phyloP scores from a whole-genome alignment of 2,113 vertebrate genomes.

The Acinonyx jubatus region DNA sequence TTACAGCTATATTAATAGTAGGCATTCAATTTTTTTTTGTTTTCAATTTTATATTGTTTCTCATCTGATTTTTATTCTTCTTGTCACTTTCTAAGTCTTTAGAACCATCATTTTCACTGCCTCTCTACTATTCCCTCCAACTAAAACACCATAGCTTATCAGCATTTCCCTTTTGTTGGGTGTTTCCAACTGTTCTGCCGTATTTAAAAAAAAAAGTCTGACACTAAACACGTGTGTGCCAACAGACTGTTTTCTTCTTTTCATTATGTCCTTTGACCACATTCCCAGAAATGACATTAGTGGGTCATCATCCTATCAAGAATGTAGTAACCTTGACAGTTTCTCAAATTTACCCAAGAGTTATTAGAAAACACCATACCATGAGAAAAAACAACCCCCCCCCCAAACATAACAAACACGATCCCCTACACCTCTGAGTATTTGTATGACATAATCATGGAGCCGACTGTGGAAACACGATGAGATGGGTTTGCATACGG shows the following conservation, averaged over 20 bases:
- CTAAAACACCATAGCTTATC: not conserved
- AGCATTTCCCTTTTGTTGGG: not conserved
- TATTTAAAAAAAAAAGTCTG: not conserved
- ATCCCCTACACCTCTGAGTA: not conserved
- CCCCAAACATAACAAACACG: not conserved
- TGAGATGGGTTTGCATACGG: accelerated
- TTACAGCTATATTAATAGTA: not conserved
- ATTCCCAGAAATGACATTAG: not conserved
- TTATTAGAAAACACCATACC: not conserved
- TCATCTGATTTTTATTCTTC: not conserved
- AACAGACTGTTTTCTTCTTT: not conserved
- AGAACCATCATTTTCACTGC: not conserved
- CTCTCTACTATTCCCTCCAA: not conserved
- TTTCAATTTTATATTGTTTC: not conserved
- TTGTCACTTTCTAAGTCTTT: not conserved
- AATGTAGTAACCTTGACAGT: not conserved
- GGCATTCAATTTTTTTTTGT: not conserved
- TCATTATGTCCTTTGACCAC: not conserved
- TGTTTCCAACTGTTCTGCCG: not conserved
- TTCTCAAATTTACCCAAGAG: conserved; percentile 17
- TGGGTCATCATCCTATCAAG: not conserved
- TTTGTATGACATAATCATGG: not conserved
- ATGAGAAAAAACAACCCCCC: not conserved
- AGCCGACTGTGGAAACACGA: not conserved
- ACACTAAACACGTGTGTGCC: not conserved